Evolutionary conservation across 2,797 vertebrate genomes (phyloP), one percentile per base, ranked within the genome.

Genomic region (Myotis planiceps): DNA sequence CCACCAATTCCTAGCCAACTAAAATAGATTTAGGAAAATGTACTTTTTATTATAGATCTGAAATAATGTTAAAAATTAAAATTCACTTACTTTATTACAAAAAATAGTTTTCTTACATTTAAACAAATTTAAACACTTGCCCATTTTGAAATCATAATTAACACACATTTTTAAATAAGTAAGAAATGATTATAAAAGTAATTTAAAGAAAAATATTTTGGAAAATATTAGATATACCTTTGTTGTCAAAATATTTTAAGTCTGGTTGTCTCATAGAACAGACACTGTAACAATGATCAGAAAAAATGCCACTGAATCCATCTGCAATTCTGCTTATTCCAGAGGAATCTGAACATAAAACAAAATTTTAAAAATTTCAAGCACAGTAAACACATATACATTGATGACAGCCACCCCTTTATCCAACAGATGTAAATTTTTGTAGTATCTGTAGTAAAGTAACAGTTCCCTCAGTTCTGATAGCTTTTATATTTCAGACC

Each of bases 271-370:
- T 98, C 98, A 99, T 98, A 85, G 98, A 99, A 96, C 98, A 99
- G 87, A 99, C 98, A 1, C 99, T 99, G 0, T 99, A 99, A 97
- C 99, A 99, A 96, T 99, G 99, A 85, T 99, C 99, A 90, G 98
- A 99, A 98, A 98, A 99, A 96, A 99, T 99, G 10, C 99, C 99
- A 97, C 97, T 99, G 94, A 99, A 97, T 98, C 99, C 96, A 98
- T 98, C 94, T 98, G 98, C 96, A 94, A 98, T 96, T 98, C 98
- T 99, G 92, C 93, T 98, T 92, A 97, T 98, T 97, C 98, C 98
- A 23, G 98, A 98, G 90, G 98, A 98, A 98, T 99, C 99, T 99
- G 63, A 87, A 72, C 14, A 83, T 23, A 88, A 96, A 96, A 95
- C 12, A 80, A 60, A 49, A 71, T 34, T 6, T 15, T 7, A 9